A percentile compares a stretch with the other conserved stretches of the same genome.
Evolutionary conservation across 2,888 invertebrate species (phyloP).

Genomic region (Platycheirus rosarum): DNA sequence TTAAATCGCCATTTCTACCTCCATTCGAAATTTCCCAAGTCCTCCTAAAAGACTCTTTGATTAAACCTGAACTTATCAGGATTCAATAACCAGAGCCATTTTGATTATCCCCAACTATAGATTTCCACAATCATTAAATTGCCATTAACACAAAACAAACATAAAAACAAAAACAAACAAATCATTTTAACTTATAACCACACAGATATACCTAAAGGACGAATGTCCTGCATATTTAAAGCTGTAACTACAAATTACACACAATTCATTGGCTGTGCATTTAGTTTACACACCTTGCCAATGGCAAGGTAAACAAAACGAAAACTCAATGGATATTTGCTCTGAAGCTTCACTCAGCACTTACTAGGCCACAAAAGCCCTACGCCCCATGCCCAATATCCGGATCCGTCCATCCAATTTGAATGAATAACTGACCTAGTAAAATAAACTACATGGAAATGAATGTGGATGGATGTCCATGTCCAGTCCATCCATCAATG

Average conservation of each 20-base stretch:
- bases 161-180: slow-evolving; percentile 32
- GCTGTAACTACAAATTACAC: slow-evolving; percentile 39
- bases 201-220: not conserved
- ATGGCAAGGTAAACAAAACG: slow-evolving; percentile 59
- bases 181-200: slow-evolving; percentile 6
- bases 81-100: too few relatives aligned
- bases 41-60: too few relatives aligned
- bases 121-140: too few relatives aligned
- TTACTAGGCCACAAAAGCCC: slow-evolving; percentile 19
- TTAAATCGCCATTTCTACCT: too few relatives aligned
- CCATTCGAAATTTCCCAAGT: too few relatives aligned
- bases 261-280: slow-evolving; percentile 53
- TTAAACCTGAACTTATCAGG: too few relatives aligned
- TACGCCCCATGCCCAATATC: not conserved
- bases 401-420: not conserved
- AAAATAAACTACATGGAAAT: slow-evolving; percentile 36
- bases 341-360: slow-evolving; percentile 48
- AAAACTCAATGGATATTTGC: slow-evolving; percentile 58
- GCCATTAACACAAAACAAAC: slow-evolving; percentile 14
- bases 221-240: not conserved
- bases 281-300: slow-evolving; percentile 68
- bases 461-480: slow-evolving; percentile 20
- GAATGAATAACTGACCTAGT: slow-evolving; percentile 40
- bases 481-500: slow-evolving; percentile 36
- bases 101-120: too few relatives aligned